Evolutionary conservation across 1,140 invertebrate genomes (phyloP).

Genomic region (Cryptotermes secundus): DNA sequence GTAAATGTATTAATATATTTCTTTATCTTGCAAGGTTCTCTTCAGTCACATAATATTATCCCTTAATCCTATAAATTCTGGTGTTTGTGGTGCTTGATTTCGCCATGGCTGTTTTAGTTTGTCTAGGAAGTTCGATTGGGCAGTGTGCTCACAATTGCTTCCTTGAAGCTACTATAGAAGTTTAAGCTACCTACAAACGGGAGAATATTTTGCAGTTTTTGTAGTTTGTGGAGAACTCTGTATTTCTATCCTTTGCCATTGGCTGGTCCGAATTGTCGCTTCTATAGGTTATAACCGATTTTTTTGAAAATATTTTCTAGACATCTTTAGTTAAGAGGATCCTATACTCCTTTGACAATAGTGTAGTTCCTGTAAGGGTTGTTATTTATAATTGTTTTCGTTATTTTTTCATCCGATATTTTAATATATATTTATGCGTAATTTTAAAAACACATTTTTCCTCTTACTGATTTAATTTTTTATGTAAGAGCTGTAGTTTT

Average conservation of each 20-base stretch:
- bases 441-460: not conserved
- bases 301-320: not conserved
- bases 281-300: not conserved
- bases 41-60: too few species aligned
- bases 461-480: not conserved
- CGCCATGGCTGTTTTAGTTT: conserved; percentile 23
- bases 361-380: not conserved
- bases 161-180: not conserved
- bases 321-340: not conserved
- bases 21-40: too few species aligned
- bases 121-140: conserved; percentile 30
- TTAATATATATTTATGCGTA: not conserved
- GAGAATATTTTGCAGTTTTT: not conserved
- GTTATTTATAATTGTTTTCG: not conserved
- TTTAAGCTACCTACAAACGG: not conserved
- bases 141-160: conserved; percentile 34
- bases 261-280: not conserved
- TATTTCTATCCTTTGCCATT: not conserved
- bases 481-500: not conserved
- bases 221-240: not conserved
- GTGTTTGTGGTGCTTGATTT: conserved; percentile 26
- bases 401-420: not conserved
- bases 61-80: not conserved
- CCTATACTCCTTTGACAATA: not conserved
- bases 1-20: too few species aligned